phyloP scores from a whole-genome alignment of 2,797 vertebrate genomes.

The Manis pentadactyla region DNA sequence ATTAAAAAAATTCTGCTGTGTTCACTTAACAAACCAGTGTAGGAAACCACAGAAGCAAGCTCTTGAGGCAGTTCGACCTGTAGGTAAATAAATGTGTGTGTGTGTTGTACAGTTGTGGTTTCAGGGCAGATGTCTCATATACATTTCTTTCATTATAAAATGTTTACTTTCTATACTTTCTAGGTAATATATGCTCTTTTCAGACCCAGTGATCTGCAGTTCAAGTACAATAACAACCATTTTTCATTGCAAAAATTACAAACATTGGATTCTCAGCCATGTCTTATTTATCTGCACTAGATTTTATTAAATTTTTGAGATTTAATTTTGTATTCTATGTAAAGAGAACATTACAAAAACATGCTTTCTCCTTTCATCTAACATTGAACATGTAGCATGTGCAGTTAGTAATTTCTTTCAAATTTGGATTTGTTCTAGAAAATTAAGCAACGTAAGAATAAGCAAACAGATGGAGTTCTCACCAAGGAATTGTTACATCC shows the following conservation, averaged over 20 bases:
- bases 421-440: constrained; percentile 88
- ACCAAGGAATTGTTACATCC: constrained; percentile 87
- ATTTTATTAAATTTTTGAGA: constrained; percentile 5
- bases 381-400: background rate
- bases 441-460: constrained; percentile 89
- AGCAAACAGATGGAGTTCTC: constrained; percentile 84
- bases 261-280: background rate
- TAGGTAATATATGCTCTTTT: background rate
- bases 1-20: background rate
- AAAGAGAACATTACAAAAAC: background rate
- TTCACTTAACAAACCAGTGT: background rate
- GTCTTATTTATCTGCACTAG: background rate
- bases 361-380: background rate
- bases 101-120: background rate
- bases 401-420: constrained; percentile 32
- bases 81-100: background rate
- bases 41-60: background rate
- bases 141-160: background rate
- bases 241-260: background rate
- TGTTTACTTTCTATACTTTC: background rate
- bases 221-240: background rate
- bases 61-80: background rate
- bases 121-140: background rate
- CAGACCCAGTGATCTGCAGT: background rate
- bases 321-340: background rate